These are phyloP conservation scores for Odiellus spinosus DNA, from an alignment of 2,888 invertebrate genomes.

Conservation along the genomic window DNA sequence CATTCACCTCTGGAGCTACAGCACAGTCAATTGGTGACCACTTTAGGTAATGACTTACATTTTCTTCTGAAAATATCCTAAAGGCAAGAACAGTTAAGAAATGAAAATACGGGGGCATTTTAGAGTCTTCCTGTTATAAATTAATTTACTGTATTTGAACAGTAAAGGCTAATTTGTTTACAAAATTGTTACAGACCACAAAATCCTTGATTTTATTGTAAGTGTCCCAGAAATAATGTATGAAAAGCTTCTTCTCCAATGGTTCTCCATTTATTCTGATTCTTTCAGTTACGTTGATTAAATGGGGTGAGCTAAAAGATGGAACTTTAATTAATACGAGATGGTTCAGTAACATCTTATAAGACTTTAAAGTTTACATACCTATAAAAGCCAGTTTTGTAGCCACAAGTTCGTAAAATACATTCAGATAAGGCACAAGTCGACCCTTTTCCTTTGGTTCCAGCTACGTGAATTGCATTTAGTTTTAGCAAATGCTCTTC, in stretches of 20 bases:
- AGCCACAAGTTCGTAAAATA: constrained; percentile 65
- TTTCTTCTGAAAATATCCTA: constrained; percentile 62
- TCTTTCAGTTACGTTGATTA: constrained; percentile 77
- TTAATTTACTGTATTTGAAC: neutral
- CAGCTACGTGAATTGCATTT: constrained; percentile 83
- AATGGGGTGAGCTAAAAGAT: constrained; percentile 81
- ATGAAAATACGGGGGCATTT: constrained; percentile 86
- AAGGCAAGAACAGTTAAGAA: constrained; percentile 85
- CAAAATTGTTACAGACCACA: constrained; percentile 28
- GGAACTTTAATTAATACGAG: too few relatives aligned
- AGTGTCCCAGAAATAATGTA: constrained; percentile 62
- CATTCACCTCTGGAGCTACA: too few relatives aligned
- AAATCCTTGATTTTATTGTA: constrained; percentile 43
- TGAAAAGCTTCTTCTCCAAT: constrained; percentile 54
- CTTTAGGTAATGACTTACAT: constrained; percentile 27
- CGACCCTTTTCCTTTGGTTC: constrained; percentile 92
- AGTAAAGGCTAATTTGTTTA: neutral
- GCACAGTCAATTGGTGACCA: too few relatives aligned
- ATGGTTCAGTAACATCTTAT: too few relatives aligned
- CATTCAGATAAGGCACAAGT: constrained; percentile 85
- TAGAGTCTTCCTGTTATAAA: constrained; percentile 34
- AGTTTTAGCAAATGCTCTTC: constrained; percentile 45
- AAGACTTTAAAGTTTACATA: constrained; percentile 19
- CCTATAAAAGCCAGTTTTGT: constrained; percentile 73
- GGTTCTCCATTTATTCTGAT: constrained; percentile 72